phyloP scores from a whole-genome alignment of 92 coral and sea anemone species.

The Porites divaricata region DNA sequence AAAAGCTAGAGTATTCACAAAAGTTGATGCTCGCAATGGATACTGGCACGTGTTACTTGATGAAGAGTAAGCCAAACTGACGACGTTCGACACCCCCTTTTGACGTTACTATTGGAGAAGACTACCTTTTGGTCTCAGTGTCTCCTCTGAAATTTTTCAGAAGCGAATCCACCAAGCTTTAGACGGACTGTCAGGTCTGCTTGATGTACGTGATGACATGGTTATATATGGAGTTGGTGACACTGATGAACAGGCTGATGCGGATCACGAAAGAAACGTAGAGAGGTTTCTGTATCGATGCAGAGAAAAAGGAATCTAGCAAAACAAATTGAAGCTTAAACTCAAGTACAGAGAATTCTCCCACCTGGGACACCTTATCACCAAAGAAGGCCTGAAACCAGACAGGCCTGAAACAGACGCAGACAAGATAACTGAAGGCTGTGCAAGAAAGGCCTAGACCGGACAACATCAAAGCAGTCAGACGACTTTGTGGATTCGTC shows the following conservation, averaged over 20 bases:
- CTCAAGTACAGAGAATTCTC: slow-evolving; percentile 44
- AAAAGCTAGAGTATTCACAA: slow-evolving; percentile 60
- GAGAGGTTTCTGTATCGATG: slow-evolving; percentile 40
- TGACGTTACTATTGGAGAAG: slow-evolving; percentile 53
- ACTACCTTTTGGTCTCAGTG: slow-evolving; percentile 66
- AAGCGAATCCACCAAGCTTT: slow-evolving; percentile 71
- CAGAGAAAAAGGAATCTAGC: slow-evolving; percentile 46
- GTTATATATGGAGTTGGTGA: slow-evolving; percentile 61
- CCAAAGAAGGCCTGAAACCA: slow-evolving; percentile 45
- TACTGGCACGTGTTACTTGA: slow-evolving; percentile 54
- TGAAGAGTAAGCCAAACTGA: slow-evolving; percentile 45
- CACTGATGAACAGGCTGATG: slow-evolving; percentile 55
- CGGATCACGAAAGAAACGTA: slow-evolving; percentile 44
- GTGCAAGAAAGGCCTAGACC: slow-evolving; percentile 43
- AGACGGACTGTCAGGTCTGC: slow-evolving; percentile 55
- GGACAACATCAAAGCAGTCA: slow-evolving; percentile 46
- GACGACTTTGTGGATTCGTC: slow-evolving; percentile 63
- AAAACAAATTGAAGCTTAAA: slow-evolving; percentile 44
- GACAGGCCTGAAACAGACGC: slow-evolving; percentile 58
- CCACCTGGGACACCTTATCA: slow-evolving; percentile 56
- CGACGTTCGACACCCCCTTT: slow-evolving; percentile 51
- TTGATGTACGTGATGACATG: slow-evolving; percentile 66
- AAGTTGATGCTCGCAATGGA: slow-evolving; percentile 48
- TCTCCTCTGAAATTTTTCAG: slow-evolving; percentile 59
- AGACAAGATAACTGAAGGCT: slow-evolving; percentile 26